phyloP scores from a whole-genome alignment of 2,113 vertebrate species.

The Callospermophilus lateralis region DNA sequence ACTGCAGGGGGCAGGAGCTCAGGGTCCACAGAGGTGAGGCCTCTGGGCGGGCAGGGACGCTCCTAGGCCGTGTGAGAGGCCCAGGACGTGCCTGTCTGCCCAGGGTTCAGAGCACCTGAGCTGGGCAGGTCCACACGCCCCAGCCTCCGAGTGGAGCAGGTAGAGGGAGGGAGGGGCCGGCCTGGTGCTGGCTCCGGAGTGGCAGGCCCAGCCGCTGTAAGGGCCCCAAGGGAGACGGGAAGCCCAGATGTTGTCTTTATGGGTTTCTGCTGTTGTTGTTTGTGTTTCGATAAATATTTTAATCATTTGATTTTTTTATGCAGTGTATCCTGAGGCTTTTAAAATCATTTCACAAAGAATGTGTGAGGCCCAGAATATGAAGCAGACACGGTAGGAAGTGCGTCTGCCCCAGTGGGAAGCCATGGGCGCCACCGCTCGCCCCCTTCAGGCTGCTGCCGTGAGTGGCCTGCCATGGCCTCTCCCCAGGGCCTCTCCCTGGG shows the following conservation, averaged over 20 bases:
- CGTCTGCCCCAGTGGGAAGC: fast-evolving
- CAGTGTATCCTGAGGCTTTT: conserved; percentile 13
- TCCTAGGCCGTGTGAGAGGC: too few species aligned
- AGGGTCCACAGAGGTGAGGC: fast-evolving
- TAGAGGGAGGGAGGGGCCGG: background rate
- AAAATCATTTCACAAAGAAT: background rate
- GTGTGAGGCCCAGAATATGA: background rate
- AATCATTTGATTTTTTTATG: conserved; percentile 14
- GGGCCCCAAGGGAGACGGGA: background rate
- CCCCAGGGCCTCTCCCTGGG: fast-evolving
- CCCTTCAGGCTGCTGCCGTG: too few species aligned
- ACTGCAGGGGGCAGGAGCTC: too few species aligned
- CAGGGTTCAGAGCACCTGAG: too few species aligned
- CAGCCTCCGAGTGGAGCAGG: too few species aligned
- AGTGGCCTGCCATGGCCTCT: fast-evolving
- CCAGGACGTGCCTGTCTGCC: fast-evolving
- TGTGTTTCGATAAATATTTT: conserved; percentile 21
- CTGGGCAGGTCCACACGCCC: background rate
- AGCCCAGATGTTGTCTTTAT: background rate
- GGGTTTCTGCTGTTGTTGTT: background rate
- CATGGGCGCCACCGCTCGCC: fast-evolving
- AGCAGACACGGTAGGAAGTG: background rate
- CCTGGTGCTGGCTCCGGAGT: background rate
- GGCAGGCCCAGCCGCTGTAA: fast-evolving
- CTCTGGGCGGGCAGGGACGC: fast-evolving